A percentile compares a stretch with the other conserved stretches of the same genome.
Evolutionary conservation across 2,113 vertebrate species (phyloP).

Genomic region (Otolemur garnettii): DNA sequence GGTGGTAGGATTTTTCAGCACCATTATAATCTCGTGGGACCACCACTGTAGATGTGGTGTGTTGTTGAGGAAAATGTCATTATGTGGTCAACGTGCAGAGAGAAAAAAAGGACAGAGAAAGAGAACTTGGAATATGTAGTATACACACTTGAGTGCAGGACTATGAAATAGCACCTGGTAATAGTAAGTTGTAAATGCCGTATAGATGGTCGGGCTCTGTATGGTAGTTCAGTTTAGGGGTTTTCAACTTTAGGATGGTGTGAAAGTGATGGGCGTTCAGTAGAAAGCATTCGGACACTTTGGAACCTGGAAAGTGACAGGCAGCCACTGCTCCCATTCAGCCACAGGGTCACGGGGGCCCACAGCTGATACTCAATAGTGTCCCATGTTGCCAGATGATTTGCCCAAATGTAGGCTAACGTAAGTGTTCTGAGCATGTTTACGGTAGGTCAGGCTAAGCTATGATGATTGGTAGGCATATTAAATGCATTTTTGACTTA

Average conservation of each 20-base stretch:
- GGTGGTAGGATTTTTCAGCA: neutral
- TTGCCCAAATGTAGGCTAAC: too few species aligned
- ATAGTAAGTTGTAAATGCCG: neutral
- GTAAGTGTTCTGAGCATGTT: too few species aligned
- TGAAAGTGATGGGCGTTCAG: neutral
- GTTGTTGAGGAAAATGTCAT: neutral
- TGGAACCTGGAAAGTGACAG: neutral
- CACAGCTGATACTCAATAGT: neutral
- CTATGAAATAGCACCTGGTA: too few species aligned
- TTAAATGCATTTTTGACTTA: too few species aligned
- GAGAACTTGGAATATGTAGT: neutral
- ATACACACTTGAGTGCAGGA: too few species aligned
- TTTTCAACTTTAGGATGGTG: neutral
- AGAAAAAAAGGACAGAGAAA: neutral
- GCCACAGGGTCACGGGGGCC: neutral
- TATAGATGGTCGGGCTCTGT: neutral
- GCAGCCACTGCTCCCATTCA: neutral
- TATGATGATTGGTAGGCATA: too few species aligned
- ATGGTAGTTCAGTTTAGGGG: neutral
- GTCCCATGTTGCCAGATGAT: too few species aligned
- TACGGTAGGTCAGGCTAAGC: too few species aligned
- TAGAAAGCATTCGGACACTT: neutral
- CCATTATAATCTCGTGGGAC: neutral
- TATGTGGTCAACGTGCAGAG: neutral
- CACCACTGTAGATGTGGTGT: neutral